phyloP scores from a whole-genome alignment of 2,888 invertebrate species.

The Plebejus melissa region DNA sequence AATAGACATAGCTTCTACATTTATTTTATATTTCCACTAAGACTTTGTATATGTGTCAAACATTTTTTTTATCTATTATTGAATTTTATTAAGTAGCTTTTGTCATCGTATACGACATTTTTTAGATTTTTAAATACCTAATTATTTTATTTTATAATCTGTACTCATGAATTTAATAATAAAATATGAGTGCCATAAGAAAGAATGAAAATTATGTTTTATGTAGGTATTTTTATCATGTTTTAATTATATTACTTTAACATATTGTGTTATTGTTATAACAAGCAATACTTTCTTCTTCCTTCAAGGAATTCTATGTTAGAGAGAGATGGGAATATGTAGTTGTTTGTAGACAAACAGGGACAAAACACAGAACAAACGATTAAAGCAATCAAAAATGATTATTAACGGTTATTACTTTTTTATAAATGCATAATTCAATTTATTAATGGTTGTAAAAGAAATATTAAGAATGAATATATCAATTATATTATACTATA shows the following conservation, averaged over 20 bases:
- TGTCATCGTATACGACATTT: neutral
- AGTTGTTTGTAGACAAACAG: neutral
- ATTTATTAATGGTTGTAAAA: neutral
- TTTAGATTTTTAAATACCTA: neutral
- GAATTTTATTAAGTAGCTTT: neutral
- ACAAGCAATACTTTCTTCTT: neutral
- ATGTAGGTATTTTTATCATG: neutral
- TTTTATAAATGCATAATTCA: neutral
- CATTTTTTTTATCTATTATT: neutral
- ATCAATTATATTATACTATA: neutral
- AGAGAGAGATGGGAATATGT: neutral
- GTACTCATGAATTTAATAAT: neutral
- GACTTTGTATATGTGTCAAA: constrained; percentile 14
- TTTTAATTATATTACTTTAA: neutral
- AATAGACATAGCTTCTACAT: neutral
- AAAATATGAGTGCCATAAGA: neutral
- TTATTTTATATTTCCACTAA: neutral
- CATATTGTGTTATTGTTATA: neutral
- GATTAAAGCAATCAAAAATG: neutral
- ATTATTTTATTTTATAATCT: neutral
- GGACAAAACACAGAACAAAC: neutral
- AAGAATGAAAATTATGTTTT: neutral
- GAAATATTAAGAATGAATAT: neutral
- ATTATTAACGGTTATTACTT: neutral
- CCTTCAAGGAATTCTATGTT: neutral